A percentile compares a stretch with the other conserved stretches of the same genome.
phyloP scores from a whole-genome alignment of 2,113 vertebrate genomes.

The Syrrhaptes paradoxus region DNA sequence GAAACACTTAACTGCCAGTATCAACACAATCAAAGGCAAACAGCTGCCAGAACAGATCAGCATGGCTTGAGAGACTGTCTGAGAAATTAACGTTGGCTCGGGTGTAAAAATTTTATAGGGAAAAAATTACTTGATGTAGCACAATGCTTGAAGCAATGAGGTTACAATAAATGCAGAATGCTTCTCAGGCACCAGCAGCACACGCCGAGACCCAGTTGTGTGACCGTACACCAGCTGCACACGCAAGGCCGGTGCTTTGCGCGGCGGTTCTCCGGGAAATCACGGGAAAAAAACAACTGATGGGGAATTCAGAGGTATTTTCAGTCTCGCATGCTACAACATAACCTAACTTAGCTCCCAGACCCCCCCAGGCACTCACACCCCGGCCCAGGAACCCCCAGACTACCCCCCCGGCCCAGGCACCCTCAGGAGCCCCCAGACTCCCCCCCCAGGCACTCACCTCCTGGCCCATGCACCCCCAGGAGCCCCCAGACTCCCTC shows the following conservation, averaged over 20 bases:
- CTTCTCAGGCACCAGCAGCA: neutral
- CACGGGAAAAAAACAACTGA: neutral
- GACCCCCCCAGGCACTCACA: conserved; percentile 72
- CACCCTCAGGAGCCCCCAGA: too few relatives aligned
- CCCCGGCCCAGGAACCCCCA: neutral
- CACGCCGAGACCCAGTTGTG: neutral
- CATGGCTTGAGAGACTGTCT: neutral
- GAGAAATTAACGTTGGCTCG: neutral
- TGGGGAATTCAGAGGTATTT: neutral
- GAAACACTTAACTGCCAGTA: neutral
- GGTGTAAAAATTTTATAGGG: neutral
- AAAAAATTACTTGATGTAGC: neutral
- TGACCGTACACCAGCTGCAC: neutral
- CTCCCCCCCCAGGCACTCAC: conserved; percentile 68
- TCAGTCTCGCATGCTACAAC: neutral
- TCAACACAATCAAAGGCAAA: neutral
- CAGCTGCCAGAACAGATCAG: neutral
- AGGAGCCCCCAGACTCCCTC: conserved; percentile 41
- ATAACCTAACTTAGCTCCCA: too few relatives aligned
- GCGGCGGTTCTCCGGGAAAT: neutral
- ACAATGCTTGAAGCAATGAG: neutral
- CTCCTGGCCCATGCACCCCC: conserved; percentile 86
- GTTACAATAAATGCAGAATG: neutral
- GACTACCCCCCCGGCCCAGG: too few relatives aligned
- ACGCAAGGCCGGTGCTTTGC: neutral